Base-by-base conservation (phyloP, 1,140 invertebrate genomes). In the Anoplolepis gracilipes region DNA sequence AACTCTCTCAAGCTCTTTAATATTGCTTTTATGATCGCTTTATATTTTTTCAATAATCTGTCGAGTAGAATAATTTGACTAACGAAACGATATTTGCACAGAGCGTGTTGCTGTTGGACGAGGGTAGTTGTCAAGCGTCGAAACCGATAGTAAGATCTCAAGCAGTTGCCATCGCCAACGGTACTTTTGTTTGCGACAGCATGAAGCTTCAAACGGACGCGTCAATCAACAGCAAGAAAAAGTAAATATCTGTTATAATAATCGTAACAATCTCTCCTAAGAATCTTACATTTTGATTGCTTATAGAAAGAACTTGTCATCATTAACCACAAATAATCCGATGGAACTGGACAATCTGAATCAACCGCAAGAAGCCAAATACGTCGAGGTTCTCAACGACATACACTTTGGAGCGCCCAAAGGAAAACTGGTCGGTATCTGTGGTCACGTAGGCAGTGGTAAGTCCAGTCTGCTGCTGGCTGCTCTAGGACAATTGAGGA, bases 391-490 rank as follows among this genome's bases (percentile, higher is more conserved):
- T 25, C 90, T 96, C 5, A 93, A 91, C 11, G 89, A 93, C 10
- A 92, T 94, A 65, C 92, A 90, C 7, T 93, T 94, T 39, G 93
- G 92, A 42, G 93, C 91, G 0, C 55, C 89, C 7, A 93, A 96
- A 94, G 96, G 96, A 25, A 95, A 95, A 85, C 88, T 97, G 28
- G 92, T 97, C 77, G 97, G 96, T 36, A 95, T 97, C 30, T 97
- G 96, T 91, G 97, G 97, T 5, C 90, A 94, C 16, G 96, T 97
- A 10, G 97, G 97, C 19, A 95, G 95, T 90, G 97, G 97, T 11
- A 98, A 97, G 91, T 96, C 96, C 28, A 97, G 97, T 36, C 91
- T 97, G 2, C 89, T 97, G 16, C 94, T 96, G 53, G 96, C 96
- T 1, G 93, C 97, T 36, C 91, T 97, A 1, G 97, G 97, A 42